phyloP scores from a whole-genome alignment of 2,888 invertebrate genomes.

The Bellardia bayeri region DNA sequence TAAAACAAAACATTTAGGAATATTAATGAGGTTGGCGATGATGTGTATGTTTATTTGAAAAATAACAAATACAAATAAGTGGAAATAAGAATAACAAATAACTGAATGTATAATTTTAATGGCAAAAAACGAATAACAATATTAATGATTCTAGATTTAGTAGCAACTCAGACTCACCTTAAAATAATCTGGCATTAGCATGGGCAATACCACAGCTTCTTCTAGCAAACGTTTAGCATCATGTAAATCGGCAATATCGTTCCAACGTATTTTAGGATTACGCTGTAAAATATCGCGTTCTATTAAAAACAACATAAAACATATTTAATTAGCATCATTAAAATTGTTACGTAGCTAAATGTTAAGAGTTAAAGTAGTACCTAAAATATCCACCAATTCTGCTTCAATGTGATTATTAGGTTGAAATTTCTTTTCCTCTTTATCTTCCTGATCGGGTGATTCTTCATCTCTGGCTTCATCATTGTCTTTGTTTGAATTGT shows the following conservation, averaged over 20 bases:
- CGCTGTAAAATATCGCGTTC: constrained; percentile 98
- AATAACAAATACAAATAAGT: neutral
- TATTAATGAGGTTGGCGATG: constrained; percentile 22
- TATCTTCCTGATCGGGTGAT: constrained; percentile 88
- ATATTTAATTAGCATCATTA: constrained; percentile 20
- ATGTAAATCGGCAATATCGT: constrained; percentile 94
- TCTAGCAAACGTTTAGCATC: constrained; percentile 96
- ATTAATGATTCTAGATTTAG: neutral
- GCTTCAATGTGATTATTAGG: constrained; percentile 91
- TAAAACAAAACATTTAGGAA: neutral
- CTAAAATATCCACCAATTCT: constrained; percentile 96
- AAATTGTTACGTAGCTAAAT: neutral
- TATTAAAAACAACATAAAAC: constrained; percentile 77
- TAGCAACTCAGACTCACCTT: constrained; percentile 87
- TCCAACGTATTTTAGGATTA: constrained; percentile 98
- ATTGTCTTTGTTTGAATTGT: constrained; percentile 84
- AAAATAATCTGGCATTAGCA: constrained; percentile 99
- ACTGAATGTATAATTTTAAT: neutral
- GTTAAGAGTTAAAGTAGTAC: constrained; percentile 81
- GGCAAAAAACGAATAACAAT: neutral
- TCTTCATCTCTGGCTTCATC: constrained; percentile 87
- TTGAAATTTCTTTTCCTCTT: constrained; percentile 95
- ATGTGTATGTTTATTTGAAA: neutral
- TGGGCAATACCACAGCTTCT: constrained; percentile 98
- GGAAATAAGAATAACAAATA: constrained; percentile 9